phyloP scores from a whole-genome alignment of 2,113 vertebrate species.

The Ptilonorhynchus violaceus region DNA sequence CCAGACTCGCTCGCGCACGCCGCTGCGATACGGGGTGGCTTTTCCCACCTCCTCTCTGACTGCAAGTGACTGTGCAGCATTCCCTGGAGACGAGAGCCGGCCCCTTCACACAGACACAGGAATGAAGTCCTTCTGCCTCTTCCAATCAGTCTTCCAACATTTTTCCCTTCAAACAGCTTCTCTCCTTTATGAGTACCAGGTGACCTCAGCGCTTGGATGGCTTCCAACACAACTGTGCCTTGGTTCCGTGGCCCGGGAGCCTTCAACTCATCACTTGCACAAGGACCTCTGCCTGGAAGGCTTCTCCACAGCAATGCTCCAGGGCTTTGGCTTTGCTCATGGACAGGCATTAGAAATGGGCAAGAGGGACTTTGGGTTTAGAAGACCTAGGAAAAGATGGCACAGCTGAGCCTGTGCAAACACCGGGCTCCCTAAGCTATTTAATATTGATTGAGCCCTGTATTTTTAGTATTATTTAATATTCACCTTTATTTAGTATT shows the following conservation, averaged over 20 bases:
- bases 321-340: not conserved
- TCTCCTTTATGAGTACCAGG: not conserved
- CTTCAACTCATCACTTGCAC: not conserved
- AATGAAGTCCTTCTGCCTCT: slow-evolving; percentile 20
- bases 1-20: not conserved
- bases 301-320: not conserved
- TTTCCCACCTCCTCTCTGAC: not conserved
- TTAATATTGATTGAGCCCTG: not conserved
- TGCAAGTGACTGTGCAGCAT: not conserved
- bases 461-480: not conserved
- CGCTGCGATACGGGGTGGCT: not conserved
- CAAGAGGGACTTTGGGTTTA: not conserved
- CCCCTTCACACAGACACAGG: not conserved
- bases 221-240: not conserved
- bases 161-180: not conserved
- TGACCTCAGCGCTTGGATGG: not conserved
- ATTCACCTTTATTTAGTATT: not conserved
- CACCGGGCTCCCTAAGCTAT: not conserved
- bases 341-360: not conserved
- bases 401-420: not conserved
- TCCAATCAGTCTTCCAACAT: not conserved
- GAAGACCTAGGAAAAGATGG: not conserved
- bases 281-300: not conserved
- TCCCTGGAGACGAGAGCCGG: not conserved
- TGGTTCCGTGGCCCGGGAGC: not conserved